Base-by-base conservation (phyloP, 1,140 invertebrate genomes). In the Megalonaias nervosa region DNA sequence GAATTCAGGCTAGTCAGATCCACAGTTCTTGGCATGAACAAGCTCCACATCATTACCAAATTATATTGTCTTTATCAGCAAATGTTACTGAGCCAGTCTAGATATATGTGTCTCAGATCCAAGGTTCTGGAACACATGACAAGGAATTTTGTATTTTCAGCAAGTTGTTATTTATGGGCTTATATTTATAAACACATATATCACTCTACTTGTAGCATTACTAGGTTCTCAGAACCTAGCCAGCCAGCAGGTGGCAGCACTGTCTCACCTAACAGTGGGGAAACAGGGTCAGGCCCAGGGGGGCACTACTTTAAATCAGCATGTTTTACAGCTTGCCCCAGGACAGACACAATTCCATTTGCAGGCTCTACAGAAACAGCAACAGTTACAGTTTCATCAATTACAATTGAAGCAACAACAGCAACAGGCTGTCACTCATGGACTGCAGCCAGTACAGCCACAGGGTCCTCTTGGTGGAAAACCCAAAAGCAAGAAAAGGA, bases 361-460 rank as follows among this genome's bases (percentile, higher is more conserved):
- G 38, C 38, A 48, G 38, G 6, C 38, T 48, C 38, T 76, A 76
- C 71, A 75, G 77, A 65, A 70, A 19, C 67, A 74, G 9, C 86
- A 84, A 65, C 79, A 76, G 48, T 67, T 86, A 48, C 85, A 86
- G 76, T 82, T 87, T 55, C 87, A 86, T 66, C 84, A 77, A 61
- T 74, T 72, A 93, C 93, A 61, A 92, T 93, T 61, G 92, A 93
- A 64, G 93, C 93, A 65, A 93, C 93, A n/a, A 92, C 93, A n/a
- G 92, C 93, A 31, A 92, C 93, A 59, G 93, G 93, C 84, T 92
- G 93, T 87, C 92, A 93, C 66, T 92, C 93, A 56, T 79, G 83
- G 19, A 93, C 92, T 80, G 91, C 91, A 57, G 90, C 60, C 76
- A 9, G 56, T 31, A 38, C 80, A 71, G 31, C 76, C 17, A 23